Evolutionary conservation across 2,113 vertebrate genomes (phyloP).

Genomic region (Atrichornis clamosus): DNA sequence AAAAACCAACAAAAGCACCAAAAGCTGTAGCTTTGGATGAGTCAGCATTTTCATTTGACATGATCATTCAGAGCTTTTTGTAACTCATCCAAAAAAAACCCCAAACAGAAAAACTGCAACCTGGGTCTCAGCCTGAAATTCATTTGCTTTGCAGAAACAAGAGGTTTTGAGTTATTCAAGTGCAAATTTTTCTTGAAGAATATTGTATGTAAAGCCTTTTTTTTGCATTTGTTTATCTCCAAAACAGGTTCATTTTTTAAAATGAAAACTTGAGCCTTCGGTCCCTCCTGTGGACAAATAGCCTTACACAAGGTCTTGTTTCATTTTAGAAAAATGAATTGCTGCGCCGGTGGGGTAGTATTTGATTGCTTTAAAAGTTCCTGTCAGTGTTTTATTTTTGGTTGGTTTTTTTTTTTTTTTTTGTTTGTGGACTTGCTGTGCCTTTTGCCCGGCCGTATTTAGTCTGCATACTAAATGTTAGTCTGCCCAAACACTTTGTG

Average conservation of each 20-base stretch:
- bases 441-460: slow-evolving; percentile 75
- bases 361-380: slow-evolving; percentile 76
- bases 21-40: slow-evolving; percentile 40
- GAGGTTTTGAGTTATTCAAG: slow-evolving; percentile 68
- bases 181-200: slow-evolving; percentile 70
- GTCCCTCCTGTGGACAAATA: slow-evolving; percentile 51
- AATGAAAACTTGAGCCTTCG: slow-evolving; percentile 51
- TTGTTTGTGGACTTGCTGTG: slow-evolving; percentile 75
- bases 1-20: neutral
- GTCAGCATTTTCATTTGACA: slow-evolving; percentile 42
- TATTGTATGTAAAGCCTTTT: slow-evolving; percentile 56
- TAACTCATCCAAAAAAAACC: slow-evolving; percentile 22
- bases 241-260: slow-evolving; percentile 70
- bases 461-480: slow-evolving; percentile 81
- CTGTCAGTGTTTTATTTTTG: slow-evolving; percentile 78
- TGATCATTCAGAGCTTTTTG: slow-evolving; percentile 23
- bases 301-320: slow-evolving; percentile 61
- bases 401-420: slow-evolving; percentile 31
- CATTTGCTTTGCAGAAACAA: slow-evolving; percentile 49
- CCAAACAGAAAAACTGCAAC: neutral
- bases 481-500: slow-evolving; percentile 72
- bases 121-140: slow-evolving; percentile 45
- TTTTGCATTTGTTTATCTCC: slow-evolving; percentile 73
- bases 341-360: slow-evolving; percentile 76
- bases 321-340: slow-evolving; percentile 75